Conservation (phyloP, 1,140 invertebrate genomes). For the Drosophila tropicalis region DNA sequence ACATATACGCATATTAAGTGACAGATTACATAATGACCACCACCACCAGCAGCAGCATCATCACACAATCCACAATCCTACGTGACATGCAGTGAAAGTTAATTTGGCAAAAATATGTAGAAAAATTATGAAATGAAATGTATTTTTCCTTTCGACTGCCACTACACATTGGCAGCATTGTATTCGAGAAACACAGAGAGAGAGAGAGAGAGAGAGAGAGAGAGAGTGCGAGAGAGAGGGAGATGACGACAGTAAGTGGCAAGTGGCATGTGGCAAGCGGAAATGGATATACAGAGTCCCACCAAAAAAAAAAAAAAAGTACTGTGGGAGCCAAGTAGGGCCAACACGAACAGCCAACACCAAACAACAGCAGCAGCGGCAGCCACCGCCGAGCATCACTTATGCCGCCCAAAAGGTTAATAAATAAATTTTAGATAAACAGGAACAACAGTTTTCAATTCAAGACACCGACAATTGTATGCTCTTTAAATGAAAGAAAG, state of each 20-base stretch:
- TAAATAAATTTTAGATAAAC: slow-evolving; percentile 44
- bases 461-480: not conserved
- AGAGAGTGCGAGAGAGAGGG: no score
- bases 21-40: slow-evolving; percentile 50
- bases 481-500: not conserved
- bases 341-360: not conserved
- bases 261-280: slow-evolving; percentile 49
- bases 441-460: slow-evolving; percentile 35
- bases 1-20: slow-evolving; percentile 53
- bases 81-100: slow-evolving; percentile 76
- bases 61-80: slow-evolving; percentile 58
- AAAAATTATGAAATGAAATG: slow-evolving; percentile 78
- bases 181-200: slow-evolving; percentile 14
- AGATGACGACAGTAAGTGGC: not conserved
- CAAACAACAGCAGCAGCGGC: not conserved
- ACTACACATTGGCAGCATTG: slow-evolving; percentile 58
- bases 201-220: no score
- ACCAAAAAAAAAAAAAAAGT: slow-evolving; percentile 3
- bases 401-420: slow-evolving; percentile 51
- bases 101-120: slow-evolving; percentile 69
- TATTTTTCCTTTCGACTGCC: slow-evolving; percentile 69
- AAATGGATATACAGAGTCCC: slow-evolving; percentile 41
- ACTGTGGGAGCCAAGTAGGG: slow-evolving; percentile 17
- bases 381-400: slow-evolving; percentile 7
- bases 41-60: not conserved